Conservation (phyloP, 2,888 invertebrate species). For the Ctenicera cuprea region DNA sequence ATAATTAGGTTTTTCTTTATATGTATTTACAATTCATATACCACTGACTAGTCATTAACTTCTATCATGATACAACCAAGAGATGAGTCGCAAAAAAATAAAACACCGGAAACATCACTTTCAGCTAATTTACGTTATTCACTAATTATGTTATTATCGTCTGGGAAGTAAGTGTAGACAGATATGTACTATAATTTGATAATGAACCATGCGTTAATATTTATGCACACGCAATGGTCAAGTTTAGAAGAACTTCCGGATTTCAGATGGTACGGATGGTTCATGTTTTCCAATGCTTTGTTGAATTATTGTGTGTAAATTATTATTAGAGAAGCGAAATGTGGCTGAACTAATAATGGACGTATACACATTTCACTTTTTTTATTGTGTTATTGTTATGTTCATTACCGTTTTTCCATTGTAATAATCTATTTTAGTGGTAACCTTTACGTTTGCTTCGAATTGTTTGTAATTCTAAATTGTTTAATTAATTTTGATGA, state of each 20-base stretch:
- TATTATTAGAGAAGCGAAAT: conserved; percentile 7
- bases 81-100: not conserved
- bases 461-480: not conserved
- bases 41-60: not conserved
- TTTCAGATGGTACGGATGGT: conserved; percentile 27
- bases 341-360: conserved; percentile 22
- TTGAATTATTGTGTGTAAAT: not conserved
- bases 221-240: conserved; percentile 39
- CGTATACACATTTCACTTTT: conserved; percentile 22
- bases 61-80: not conserved
- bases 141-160: not conserved
- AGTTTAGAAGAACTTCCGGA: conserved; percentile 33
- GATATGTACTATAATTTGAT: conserved; percentile 10
- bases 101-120: not conserved
- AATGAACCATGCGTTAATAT: not conserved
- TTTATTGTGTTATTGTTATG: not conserved
- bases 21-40: too few species aligned
- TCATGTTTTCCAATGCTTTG: conserved; percentile 19
- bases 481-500: not conserved
- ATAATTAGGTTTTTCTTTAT: too few species aligned
- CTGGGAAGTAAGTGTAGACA: not conserved
- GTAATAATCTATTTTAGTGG: too few species aligned
- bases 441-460: too few species aligned
- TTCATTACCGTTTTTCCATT: not conserved
- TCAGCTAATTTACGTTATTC: not conserved